Base-by-base conservation (phyloP, 1,140 invertebrate genomes). In the Planococcus citri region DNA sequence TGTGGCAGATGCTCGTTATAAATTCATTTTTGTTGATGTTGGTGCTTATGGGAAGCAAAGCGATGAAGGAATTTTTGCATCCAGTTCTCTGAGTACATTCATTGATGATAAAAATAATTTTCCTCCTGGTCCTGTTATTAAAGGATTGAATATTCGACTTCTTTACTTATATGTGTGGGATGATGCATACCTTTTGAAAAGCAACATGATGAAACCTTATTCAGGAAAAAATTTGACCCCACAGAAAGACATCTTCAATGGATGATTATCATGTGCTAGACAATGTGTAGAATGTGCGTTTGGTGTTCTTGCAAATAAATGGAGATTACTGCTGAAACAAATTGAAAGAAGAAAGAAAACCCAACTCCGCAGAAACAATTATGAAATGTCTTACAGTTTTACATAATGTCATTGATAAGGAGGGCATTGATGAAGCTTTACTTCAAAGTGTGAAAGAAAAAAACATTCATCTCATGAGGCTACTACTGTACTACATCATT, bases 1-100 rank as follows among this genome's bases (percentile, higher is more conserved):
- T 69, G 29, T 73, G 69, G 77, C 75, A 27, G 78, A 80, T 72
- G 74, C 75, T 14, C 72, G 78, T 70, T 80, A 80, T 69, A 74
- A 73, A 22, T 80, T 80, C 68, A 72, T 76, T 10, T 76, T 71
- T 61, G 71, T 77, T 64, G 75, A 81, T 74, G 72, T 78, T 64
- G 78, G 77, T 1, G 76, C 76, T 6, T 76, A 60, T 72, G 73
- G 70, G 73, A 72, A 58, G 1, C 27, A 71, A 2, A 27, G 70
- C 67, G 22, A 29, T 17, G 29, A 12, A 6, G 29, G 29, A 33
- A 38, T 71, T 9, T 64, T 68, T 27, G 60, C 68, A 29, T 24
- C 8, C 10, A 68, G 17, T 51, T 17, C 24, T 27, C 67, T 71
- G 9, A 24, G 38, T 51, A 67, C 21, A n/a, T 67, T 67, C 12